Conservation (phyloP, 2,888 invertebrate genomes). For the Therioaphis trifolii region DNA sequence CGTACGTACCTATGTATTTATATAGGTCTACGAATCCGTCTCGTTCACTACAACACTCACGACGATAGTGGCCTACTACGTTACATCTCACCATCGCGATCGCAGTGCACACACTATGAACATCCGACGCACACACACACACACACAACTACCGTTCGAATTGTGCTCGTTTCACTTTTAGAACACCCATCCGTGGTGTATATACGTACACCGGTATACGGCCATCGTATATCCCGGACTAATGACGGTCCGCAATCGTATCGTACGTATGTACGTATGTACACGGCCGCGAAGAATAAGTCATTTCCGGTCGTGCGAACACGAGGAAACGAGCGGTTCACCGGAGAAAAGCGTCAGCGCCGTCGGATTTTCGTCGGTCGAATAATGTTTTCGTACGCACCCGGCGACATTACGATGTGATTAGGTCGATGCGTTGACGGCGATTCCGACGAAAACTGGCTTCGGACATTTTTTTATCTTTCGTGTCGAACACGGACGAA, state of each 20-base stretch:
- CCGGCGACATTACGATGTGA: too few species aligned
- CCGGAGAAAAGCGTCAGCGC: background rate
- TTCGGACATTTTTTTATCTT: too few species aligned
- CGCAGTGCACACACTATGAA: too few species aligned
- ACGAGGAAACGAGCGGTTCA: background rate
- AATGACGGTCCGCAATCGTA: background rate
- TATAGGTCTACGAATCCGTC: background rate
- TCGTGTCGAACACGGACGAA: too few species aligned
- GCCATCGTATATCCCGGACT: background rate
- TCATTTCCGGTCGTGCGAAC: background rate
- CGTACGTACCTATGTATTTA: background rate
- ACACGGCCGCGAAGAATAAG: background rate
- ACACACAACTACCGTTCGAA: conserved; percentile 21
- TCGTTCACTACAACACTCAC: too few species aligned
- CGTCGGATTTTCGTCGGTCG: too few species aligned
- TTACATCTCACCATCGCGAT: too few species aligned
- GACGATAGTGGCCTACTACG: too few species aligned
- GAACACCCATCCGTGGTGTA: background rate
- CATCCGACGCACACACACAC: too few species aligned
- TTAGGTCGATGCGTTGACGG: too few species aligned
- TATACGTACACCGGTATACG: background rate
- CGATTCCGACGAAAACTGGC: too few species aligned
- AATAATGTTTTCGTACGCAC: too few species aligned
- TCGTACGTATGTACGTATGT: background rate
- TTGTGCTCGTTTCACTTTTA: conserved; percentile 33